Evolutionary conservation across 2,113 vertebrate species (phyloP), one percentile per base, ranked within the genome.

Genomic region (Sphaerodactylus townsendi): DNA sequence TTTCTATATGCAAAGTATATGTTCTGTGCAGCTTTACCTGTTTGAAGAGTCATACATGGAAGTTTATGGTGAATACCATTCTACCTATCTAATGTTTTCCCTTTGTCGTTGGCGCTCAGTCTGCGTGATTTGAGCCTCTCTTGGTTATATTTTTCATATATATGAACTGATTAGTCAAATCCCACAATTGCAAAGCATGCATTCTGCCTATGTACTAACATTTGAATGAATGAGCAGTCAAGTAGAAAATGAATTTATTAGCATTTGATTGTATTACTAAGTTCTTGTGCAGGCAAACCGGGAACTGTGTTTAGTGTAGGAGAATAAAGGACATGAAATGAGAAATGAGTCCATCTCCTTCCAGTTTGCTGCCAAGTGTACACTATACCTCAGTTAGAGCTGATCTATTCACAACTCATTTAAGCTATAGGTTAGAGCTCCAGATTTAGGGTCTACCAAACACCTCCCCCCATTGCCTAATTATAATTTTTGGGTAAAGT

Each of bases 201-300:
- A 94, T 93, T 93, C 87, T 89, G 62, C 84, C 69, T 74, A 39
- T 87, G 94, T 93, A 94, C 95, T 94, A 96, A 93, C 92, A 93
- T 89, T 89, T 93, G 89, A 96, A 91, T 94, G 87, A 96, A 94
- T 94, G 95, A 92, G 96, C 96, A 96, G 94, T 92, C 94, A 95
- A 96, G 96, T 93, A 93, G 96, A 97, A 97, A 97, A 96, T 95
- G 88, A 96, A 97, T 95, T 94, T 95, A 95, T 95, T 95, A 97
- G 93, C 91, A 95, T 92, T 93, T 89, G 93, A 95, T 95, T 95
- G 95, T 95, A 91, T 94, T 95, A 95, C 93, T 92, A 78, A 89
- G 83, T 90, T 84, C 84, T 82, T 88, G 74, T 76, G 72, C 62
- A 69, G 71, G 87, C 87, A 92, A 89, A 89, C 19, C 77, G 41